phyloP scores from a whole-genome alignment of 1,140 invertebrate genomes.

The Maniola jurtina region DNA sequence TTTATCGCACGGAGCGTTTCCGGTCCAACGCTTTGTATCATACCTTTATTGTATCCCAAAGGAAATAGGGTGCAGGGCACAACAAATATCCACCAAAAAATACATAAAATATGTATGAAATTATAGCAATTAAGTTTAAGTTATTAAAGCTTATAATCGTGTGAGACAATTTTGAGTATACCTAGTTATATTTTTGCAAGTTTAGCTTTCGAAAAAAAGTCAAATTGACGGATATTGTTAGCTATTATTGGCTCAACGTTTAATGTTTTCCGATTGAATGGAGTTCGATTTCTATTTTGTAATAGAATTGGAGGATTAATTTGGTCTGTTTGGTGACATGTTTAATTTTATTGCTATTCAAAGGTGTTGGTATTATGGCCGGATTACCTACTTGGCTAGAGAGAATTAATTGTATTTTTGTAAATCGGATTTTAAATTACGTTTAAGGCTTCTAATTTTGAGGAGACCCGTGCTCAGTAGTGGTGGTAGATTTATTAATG shows the following conservation, averaged over 20 bases:
- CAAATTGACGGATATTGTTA: conserved; percentile 27
- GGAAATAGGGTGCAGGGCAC: conserved; percentile 41
- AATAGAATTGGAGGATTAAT: conserved; percentile 40
- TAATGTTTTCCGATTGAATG: conserved; percentile 38
- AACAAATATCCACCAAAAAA: conserved; percentile 10
- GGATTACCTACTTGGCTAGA: conserved; percentile 4
- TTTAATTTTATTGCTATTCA: conserved; percentile 35
- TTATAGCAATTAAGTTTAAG: background rate
- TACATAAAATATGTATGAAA: conserved; percentile 6
- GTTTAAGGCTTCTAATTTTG: too few relatives aligned
- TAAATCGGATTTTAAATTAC: conserved; percentile 8
- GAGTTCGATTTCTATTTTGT: conserved; percentile 39
- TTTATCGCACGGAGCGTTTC: conserved; percentile 53
- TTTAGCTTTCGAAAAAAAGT: conserved; percentile 18
- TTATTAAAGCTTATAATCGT: background rate
- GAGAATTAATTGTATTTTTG: conserved; percentile 12
- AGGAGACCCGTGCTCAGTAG: too few relatives aligned
- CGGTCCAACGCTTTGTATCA: conserved; percentile 52
- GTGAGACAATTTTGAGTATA: background rate
- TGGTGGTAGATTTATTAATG: too few relatives aligned
- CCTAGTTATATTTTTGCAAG: background rate
- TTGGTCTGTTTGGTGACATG: conserved; percentile 33
- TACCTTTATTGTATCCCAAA: conserved; percentile 38
- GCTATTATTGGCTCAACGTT: conserved; percentile 29
- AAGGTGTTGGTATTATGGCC: conserved; percentile 7